Conservation (phyloP, 2,888 invertebrate species). For the Drosophila mercatorum region DNA sequence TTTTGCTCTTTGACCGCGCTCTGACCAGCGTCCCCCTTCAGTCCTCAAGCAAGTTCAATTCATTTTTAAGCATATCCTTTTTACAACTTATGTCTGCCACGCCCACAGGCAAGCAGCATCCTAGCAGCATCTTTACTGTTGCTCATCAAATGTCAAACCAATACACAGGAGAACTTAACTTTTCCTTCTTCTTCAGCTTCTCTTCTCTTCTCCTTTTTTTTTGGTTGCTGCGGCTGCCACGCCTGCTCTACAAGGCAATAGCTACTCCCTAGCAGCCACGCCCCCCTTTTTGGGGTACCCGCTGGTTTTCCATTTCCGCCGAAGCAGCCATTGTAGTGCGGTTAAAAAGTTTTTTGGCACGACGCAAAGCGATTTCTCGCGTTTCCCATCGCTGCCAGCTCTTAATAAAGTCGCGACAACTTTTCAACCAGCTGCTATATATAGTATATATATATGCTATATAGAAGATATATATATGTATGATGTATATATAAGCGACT, state of each 20-base stretch:
- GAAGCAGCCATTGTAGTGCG: constrained; percentile 62
- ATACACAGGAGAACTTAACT: constrained; percentile 77
- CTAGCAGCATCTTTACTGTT: constrained; percentile 50
- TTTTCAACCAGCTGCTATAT: background rate
- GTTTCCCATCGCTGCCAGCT: constrained; percentile 40
- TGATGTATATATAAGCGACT: constrained; percentile 12
- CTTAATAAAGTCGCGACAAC: constrained; percentile 58
- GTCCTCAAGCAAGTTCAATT: constrained; percentile 61
- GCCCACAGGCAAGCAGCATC: background rate
- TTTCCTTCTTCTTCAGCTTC: constrained; percentile 35
- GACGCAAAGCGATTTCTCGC: constrained; percentile 75
- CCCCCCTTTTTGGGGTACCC: constrained; percentile 11
- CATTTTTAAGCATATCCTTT: constrained; percentile 72
- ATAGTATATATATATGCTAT: background rate
- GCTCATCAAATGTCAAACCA: constrained; percentile 79
- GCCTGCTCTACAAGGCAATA: constrained; percentile 6
- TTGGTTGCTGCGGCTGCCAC: background rate
- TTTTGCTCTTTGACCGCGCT: constrained; percentile 22
- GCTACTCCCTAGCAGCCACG: background rate
- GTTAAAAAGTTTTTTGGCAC: constrained; percentile 72
- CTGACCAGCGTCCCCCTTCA: constrained; percentile 5
- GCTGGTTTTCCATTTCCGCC: constrained; percentile 70
- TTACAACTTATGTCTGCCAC: constrained; percentile 25
- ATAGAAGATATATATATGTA: constrained; percentile 1
- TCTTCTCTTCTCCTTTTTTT: background rate